phyloP scores from a whole-genome alignment of 2,797 vertebrate species.

The Sebastes matsubarae region DNA sequence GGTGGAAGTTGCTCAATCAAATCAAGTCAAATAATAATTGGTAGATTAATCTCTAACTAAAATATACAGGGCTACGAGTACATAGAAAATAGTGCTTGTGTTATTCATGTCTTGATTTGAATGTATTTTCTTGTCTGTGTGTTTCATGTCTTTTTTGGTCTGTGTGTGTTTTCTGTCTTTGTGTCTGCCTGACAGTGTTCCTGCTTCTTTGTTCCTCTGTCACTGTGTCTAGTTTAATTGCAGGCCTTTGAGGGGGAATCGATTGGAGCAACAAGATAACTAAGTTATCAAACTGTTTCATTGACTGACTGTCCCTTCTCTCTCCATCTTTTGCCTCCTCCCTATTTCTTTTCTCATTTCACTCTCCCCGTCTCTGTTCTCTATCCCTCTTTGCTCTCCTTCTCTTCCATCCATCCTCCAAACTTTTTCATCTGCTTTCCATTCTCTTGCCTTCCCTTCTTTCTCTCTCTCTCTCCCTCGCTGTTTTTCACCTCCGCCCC shows the following conservation, averaged over 20 bases:
- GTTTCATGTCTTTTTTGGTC: neutral
- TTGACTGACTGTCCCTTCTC: constrained; percentile 70
- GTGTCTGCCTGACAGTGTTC: constrained; percentile 15
- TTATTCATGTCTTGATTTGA: neutral
- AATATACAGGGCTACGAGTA: neutral
- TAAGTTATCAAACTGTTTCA: constrained; percentile 76
- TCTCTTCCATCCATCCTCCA: neutral
- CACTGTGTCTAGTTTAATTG: constrained; percentile 67
- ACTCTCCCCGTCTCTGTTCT: neutral
- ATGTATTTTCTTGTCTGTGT: neutral
- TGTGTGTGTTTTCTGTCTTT: constrained; percentile 13
- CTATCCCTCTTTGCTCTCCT: neutral
- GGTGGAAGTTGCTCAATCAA: neutral
- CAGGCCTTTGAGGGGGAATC: constrained; percentile 65
- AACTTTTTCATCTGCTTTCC: neutral
- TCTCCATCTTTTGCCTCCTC: constrained; percentile 55
- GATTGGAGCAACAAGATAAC: constrained; percentile 73
- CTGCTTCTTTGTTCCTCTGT: constrained; percentile 56
- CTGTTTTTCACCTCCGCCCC: constrained; percentile 1
- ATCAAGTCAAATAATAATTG: neutral
- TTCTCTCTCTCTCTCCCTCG: neutral
- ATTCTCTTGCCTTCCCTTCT: neutral
- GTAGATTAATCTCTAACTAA: neutral
- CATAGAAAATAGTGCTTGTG: neutral
- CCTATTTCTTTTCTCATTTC: constrained; percentile 34